These are phyloP conservation scores for Dolichallabes microphthalmus DNA, from an alignment of 2,113 vertebrate species.

Conservation along the genomic window DNA sequence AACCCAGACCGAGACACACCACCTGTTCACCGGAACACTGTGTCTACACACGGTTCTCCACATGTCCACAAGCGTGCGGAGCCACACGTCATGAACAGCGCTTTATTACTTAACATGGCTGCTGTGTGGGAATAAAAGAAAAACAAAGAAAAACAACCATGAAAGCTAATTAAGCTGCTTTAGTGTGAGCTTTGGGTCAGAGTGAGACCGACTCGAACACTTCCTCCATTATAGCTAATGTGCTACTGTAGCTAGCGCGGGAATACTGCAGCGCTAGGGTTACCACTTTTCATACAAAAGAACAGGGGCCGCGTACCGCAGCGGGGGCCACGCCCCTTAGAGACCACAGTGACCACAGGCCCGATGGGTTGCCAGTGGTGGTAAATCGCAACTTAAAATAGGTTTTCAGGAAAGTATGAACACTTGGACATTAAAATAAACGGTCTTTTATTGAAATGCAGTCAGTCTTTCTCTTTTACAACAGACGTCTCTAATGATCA, in stretches of 20 bases:
- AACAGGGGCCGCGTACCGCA: no score
- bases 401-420: no score
- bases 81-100: neutral
- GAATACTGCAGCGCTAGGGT: neutral
- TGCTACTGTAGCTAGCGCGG: neutral
- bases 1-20: slow-evolving; percentile 2
- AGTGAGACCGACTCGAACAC: slow-evolving; percentile 26
- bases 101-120: slow-evolving; percentile 49
- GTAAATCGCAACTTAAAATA: no score
- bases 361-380: no score
- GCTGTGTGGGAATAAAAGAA: slow-evolving; percentile 32
- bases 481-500: no score
- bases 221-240: slow-evolving; percentile 15
- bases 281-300: no score
- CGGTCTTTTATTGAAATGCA: no score
- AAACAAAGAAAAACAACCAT: neutral
- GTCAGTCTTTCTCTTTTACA: no score
- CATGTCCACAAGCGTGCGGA: neutral
- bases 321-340: no score
- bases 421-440: no score
- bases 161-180: slow-evolving; percentile 22
- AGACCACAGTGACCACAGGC: no score
- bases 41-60: neutral
- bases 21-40: slow-evolving; percentile 21
- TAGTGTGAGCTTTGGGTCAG: slow-evolving; percentile 12